Conservation (phyloP, 2,888 invertebrate species). For the Torymus aiolomorphi region DNA sequence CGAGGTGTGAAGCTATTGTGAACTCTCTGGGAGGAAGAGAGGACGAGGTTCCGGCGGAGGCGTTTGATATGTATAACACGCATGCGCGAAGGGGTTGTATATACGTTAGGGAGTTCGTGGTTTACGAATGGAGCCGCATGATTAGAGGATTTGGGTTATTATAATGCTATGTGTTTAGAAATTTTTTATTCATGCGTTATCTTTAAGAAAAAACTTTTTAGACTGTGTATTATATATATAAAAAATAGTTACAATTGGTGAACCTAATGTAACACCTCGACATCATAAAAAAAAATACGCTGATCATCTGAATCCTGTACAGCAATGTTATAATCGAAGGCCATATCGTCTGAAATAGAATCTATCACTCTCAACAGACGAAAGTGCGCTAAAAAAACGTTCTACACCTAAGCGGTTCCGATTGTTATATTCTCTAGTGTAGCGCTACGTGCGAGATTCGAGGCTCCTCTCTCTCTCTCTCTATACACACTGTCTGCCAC, state of each 20-base stretch:
- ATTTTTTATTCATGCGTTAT: too few species aligned
- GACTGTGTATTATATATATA: too few species aligned
- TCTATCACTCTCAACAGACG: slow-evolving; percentile 9
- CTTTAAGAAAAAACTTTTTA: too few species aligned
- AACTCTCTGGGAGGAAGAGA: too few species aligned
- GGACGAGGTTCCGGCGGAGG: not conserved
- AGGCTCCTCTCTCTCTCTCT: not conserved
- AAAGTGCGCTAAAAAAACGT: slow-evolving; percentile 12
- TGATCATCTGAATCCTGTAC: too few species aligned
- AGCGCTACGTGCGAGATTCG: not conserved
- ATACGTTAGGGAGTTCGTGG: too few species aligned
- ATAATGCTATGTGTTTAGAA: too few species aligned
- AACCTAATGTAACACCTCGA: too few species aligned
- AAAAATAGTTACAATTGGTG: too few species aligned
- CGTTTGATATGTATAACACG: slow-evolving; percentile 8
- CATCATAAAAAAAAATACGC: too few species aligned
- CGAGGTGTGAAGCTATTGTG: slow-evolving; percentile 5
- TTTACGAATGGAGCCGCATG: too few species aligned
- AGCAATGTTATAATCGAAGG: not conserved
- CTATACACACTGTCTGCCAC: slow-evolving; percentile 1
- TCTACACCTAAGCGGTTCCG: slow-evolving; percentile 42
- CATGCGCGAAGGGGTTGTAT: not conserved
- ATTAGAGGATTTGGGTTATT: too few species aligned
- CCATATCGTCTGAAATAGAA: slow-evolving; percentile 2
- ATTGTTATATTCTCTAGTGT: slow-evolving; percentile 33